phyloP scores from a whole-genome alignment of 2,113 vertebrate species.

The Oncorhynchus masou region DNA sequence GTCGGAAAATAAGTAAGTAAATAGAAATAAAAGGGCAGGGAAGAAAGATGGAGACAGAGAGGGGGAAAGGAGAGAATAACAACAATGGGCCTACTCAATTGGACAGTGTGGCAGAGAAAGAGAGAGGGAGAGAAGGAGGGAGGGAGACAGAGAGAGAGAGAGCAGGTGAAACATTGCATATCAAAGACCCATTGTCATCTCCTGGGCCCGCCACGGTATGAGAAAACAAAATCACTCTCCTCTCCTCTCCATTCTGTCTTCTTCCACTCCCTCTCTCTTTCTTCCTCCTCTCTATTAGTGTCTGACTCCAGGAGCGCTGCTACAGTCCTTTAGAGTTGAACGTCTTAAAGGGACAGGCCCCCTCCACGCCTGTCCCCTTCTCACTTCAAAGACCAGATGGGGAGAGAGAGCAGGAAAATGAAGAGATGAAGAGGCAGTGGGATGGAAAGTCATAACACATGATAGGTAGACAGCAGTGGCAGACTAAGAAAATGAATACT shows the following conservation, averaged over 20 bases:
- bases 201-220: slow-evolving; percentile 51
- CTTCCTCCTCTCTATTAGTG: slow-evolving; percentile 35
- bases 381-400: slow-evolving; percentile 53
- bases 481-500: not conserved
- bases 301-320: slow-evolving; percentile 49
- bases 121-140: slow-evolving; percentile 6
- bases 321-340: slow-evolving; percentile 60
- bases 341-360: slow-evolving; percentile 42
- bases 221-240: slow-evolving; percentile 58
- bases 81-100: not conserved
- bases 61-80: not conserved
- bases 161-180: slow-evolving; percentile 48
- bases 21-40: not conserved
- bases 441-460: not conserved
- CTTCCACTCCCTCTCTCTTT: not conserved
- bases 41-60: not conserved
- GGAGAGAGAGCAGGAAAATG: slow-evolving; percentile 23
- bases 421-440: slow-evolving; percentile 16
- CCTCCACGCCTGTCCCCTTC: slow-evolving; percentile 32
- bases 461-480: not conserved
- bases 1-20: not conserved
- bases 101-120: slow-evolving; percentile 2
- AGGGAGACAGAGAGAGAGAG: slow-evolving; percentile 1
- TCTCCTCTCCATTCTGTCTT: not conserved
- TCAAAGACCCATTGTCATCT: slow-evolving; percentile 68